Percentiles rank a stretch among this genome's conserved stretches.
Conservation (phyloP, 2,888 invertebrate genomes). For the Drosophila phalerata region DNA sequence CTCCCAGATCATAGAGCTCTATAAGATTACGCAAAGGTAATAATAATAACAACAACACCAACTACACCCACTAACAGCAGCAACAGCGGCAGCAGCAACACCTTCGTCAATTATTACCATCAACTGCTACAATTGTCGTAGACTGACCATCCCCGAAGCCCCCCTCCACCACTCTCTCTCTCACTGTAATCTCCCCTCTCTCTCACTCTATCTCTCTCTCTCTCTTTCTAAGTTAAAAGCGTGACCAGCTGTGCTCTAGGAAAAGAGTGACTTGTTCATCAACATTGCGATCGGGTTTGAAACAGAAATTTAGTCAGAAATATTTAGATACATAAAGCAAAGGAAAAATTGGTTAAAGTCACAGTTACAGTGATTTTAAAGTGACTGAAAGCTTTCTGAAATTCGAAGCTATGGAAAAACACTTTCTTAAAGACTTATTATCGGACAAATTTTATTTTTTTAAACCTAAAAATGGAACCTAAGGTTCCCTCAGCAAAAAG, state of each 20-base stretch:
- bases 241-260: constrained; percentile 25
- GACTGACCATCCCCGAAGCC: constrained; percentile 62
- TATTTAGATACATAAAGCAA: neutral
- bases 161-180: neutral
- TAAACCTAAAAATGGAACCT: too few species aligned
- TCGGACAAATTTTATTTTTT: too few species aligned
- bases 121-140: constrained; percentile 83
- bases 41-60: constrained; percentile 33
- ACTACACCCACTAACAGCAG: constrained; percentile 64
- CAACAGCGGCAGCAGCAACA: constrained; percentile 57
- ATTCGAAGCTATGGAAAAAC: too few species aligned
- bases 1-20: constrained; percentile 23
- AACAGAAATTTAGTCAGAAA: neutral
- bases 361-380: neutral
- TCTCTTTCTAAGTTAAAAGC: neutral
- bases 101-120: constrained; percentile 83
- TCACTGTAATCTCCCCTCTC: neutral
- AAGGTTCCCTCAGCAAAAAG: too few species aligned
- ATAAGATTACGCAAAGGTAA: constrained; percentile 80
- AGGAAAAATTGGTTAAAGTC: neutral
- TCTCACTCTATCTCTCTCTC: too few species aligned
- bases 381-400: too few species aligned
- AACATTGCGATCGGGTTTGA: neutral
- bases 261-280: constrained; percentile 11
- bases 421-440: too few species aligned